A percentile compares a stretch with the other conserved stretches of the same genome.
Conservation (phyloP, 2,888 invertebrate genomes). For the Bombylius major region DNA sequence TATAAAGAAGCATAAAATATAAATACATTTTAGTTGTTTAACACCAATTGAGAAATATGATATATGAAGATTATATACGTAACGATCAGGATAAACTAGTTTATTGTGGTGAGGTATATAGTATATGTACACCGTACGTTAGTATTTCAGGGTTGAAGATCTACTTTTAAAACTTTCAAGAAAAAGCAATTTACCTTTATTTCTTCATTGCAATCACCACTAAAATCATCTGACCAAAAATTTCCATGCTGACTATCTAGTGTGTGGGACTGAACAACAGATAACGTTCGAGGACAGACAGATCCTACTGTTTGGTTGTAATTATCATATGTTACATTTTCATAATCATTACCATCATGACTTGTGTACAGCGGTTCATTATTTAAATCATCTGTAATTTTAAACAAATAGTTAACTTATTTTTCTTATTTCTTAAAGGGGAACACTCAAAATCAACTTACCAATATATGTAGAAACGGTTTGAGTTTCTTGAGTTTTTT, state of each 20-base stretch:
- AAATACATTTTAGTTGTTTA: background rate
- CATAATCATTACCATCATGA: slow-evolving; percentile 18
- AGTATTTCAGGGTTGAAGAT: background rate
- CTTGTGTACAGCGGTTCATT: no score
- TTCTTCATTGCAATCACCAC: no score
- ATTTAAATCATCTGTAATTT: background rate
- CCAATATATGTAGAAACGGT: slow-evolving; percentile 15
- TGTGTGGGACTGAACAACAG: no score
- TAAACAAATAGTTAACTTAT: background rate
- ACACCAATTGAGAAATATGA: background rate
- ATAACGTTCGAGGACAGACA: no score
- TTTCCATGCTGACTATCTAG: no score
- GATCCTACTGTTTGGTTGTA: background rate
- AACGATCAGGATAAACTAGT: no score
- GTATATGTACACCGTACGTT: no score
- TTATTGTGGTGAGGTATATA: no score
- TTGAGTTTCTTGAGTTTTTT: slow-evolving; percentile 9
- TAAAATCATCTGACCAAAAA: no score
- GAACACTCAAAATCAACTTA: slow-evolving; percentile 7
- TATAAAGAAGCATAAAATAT: slow-evolving; percentile 15
- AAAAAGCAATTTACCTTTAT: no score
- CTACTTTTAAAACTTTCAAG: no score
- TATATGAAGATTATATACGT: background rate
- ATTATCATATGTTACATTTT: slow-evolving; percentile 12
- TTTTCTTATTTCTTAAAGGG: background rate